phyloP scores from a whole-genome alignment of 1,140 invertebrate species.

The Dendrolimus kikuchii region DNA sequence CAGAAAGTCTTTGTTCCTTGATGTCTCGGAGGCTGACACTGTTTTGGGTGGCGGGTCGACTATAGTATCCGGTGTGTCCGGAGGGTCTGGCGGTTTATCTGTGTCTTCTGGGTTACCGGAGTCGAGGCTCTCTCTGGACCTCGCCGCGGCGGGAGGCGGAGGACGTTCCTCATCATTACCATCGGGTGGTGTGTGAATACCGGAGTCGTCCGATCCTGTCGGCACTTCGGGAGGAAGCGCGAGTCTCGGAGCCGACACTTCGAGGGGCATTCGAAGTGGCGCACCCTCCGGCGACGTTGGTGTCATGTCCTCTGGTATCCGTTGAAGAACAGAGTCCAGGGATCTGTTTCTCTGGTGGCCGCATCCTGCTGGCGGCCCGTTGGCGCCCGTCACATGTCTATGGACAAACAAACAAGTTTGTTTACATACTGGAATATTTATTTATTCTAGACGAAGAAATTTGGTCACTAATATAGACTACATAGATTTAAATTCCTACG shows the following conservation, averaged over 20 bases:
- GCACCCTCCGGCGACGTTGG: conserved; percentile 84
- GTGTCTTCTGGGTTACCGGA: conserved; percentile 76
- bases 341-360: conserved; percentile 91
- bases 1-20: conserved; percentile 74
- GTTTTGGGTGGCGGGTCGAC: conserved; percentile 26
- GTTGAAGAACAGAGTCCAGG: conserved; percentile 88
- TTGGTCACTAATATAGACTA: neutral
- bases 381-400: conserved; percentile 59
- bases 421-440: neutral
- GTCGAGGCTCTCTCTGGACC: conserved; percentile 80
- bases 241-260: conserved; percentile 82
- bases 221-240: conserved; percentile 85
- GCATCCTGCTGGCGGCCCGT: conserved; percentile 61
- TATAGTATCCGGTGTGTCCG: conserved; percentile 63
- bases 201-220: conserved; percentile 89
- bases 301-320: conserved; percentile 88
- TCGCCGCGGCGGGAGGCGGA: conserved; percentile 50
- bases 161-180: conserved; percentile 48
- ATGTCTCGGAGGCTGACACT: conserved; percentile 31
- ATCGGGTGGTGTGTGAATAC: conserved; percentile 79
- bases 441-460: neutral
- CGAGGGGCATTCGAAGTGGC: conserved; percentile 79
- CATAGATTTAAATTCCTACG: conserved; percentile 15
- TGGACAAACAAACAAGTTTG: conserved; percentile 32
- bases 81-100: conserved; percentile 64